Evolutionary conservation across 1,140 invertebrate species (phyloP).

Genomic region (Parasteatoda tepidariorum): DNA sequence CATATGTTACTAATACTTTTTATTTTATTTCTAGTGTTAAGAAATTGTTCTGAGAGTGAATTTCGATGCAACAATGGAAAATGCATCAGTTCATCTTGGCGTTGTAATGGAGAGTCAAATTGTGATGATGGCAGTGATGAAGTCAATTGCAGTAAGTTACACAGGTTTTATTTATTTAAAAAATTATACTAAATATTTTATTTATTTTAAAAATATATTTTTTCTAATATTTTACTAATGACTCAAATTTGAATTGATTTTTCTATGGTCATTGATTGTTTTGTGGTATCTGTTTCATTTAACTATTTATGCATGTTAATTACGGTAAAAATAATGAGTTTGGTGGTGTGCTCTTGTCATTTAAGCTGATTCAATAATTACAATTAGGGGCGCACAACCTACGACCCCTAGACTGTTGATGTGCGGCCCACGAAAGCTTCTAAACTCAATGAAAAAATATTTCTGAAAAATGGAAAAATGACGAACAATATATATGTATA

Average conservation of each 20-base stretch:
- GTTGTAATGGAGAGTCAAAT: slow-evolving; percentile 78
- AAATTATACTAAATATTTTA: background rate
- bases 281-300: too few relatives aligned
- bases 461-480: too few relatives aligned
- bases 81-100: slow-evolving; percentile 77
- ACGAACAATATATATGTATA: too few relatives aligned
- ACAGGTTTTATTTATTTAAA: background rate
- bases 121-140: slow-evolving; percentile 88
- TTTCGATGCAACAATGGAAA: slow-evolving; percentile 75
- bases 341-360: too few relatives aligned
- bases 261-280: background rate
- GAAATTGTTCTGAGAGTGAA: slow-evolving; percentile 69
- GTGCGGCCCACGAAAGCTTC: too few relatives aligned
- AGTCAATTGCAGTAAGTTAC: slow-evolving; percentile 75
- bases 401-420: too few relatives aligned
- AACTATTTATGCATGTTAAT: too few relatives aligned
- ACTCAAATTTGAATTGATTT: background rate
- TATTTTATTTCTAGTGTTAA: slow-evolving; percentile 67
- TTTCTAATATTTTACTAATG: background rate
- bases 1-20: background rate
- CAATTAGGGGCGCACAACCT: too few relatives aligned
- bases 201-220: background rate
- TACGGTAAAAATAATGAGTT: too few relatives aligned
- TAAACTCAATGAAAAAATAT: too few relatives aligned
- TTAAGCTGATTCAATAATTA: too few relatives aligned